Percentiles rank a stretch among this genome's conserved stretches.
phyloP scores from a whole-genome alignment of 1,140 invertebrate species.

The Proctacanthus coquilletti region DNA sequence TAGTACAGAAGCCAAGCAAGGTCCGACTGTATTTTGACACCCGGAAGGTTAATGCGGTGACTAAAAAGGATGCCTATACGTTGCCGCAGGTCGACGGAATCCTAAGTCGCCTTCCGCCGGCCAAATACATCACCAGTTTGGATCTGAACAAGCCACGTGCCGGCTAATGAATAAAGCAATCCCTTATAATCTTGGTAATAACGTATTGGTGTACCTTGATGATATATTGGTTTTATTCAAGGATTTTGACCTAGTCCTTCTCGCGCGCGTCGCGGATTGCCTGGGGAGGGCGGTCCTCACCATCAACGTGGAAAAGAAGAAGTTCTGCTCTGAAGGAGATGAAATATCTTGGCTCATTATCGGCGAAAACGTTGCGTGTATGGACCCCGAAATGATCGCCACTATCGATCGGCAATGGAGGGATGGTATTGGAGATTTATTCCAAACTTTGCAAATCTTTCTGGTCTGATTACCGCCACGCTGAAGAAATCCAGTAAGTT shows the following conservation, averaged over 20 bases:
- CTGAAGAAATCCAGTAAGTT: conserved; percentile 9
- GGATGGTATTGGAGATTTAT: conserved; percentile 29
- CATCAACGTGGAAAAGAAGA: conserved; percentile 29
- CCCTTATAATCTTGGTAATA: neutral
- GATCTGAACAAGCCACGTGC: conserved; percentile 6
- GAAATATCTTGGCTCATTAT: conserved; percentile 13
- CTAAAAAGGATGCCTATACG: conserved; percentile 18
- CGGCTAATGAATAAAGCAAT: conserved; percentile 4
- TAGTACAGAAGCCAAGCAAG: conserved; percentile 14
- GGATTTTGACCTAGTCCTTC: conserved; percentile 19
- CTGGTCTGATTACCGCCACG: conserved; percentile 11
- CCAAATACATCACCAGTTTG: conserved; percentile 9
- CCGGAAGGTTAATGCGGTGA: conserved; percentile 15
- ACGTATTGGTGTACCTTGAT: conserved; percentile 1
- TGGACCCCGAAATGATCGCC: conserved; percentile 23
- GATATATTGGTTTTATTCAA: conserved; percentile 3
- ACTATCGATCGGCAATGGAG: conserved; percentile 29
- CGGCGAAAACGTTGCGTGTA: conserved; percentile 14
- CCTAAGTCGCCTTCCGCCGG: conserved; percentile 8
- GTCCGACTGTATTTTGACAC: conserved; percentile 17
- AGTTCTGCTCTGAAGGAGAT: conserved; percentile 22
- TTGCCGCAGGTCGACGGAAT: conserved; percentile 12
- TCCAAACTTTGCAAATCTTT: conserved; percentile 14
- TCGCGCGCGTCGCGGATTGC: conserved; percentile 20
- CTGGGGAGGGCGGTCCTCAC: conserved; percentile 28